Evolutionary conservation across 2,113 vertebrate species (phyloP).

Genomic region (Urocitellus parryii): DNA sequence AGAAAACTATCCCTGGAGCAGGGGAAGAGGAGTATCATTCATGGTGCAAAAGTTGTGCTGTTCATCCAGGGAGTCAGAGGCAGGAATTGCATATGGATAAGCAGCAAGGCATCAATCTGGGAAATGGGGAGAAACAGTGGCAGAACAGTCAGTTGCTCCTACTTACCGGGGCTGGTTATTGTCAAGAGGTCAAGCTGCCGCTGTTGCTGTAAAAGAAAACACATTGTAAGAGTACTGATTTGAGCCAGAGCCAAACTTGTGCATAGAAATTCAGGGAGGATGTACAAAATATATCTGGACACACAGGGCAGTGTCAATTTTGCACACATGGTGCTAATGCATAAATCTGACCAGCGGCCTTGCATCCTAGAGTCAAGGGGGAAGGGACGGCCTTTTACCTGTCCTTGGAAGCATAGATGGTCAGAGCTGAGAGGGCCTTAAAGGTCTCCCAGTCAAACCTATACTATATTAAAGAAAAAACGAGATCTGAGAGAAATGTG

Average conservation of each 20-base stretch:
- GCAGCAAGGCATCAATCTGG: neutral
- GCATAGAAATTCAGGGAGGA: constrained; percentile 78
- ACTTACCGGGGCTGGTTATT: constrained; percentile 97
- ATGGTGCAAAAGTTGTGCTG: neutral
- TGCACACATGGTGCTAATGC: constrained; percentile 55
- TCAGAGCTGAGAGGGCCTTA: neutral
- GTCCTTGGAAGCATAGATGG: neutral
- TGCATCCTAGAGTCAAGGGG: neutral
- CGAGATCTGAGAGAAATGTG: neutral
- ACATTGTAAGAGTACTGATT: constrained; percentile 81
- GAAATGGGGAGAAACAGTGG: constrained; percentile 31
- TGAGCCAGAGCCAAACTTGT: constrained; percentile 63
- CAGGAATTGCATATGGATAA: neutral
- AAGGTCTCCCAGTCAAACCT: neutral
- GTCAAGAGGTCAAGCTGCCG: constrained; percentile 96
- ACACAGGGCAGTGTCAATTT: constrained; percentile 76
- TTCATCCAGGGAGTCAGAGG: neutral
- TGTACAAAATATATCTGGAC: constrained; percentile 71
- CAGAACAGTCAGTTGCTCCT: neutral
- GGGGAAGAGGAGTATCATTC: neutral
- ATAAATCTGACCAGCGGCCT: constrained; percentile 71
- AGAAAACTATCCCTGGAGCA: neutral
- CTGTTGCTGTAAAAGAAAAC: constrained; percentile 96
- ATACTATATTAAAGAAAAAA: neutral
- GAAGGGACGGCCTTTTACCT: neutral